These are phyloP conservation scores for Amphiprion percula DNA, from an alignment of 2,113 vertebrate genomes.

Conservation along the genomic window DNA sequence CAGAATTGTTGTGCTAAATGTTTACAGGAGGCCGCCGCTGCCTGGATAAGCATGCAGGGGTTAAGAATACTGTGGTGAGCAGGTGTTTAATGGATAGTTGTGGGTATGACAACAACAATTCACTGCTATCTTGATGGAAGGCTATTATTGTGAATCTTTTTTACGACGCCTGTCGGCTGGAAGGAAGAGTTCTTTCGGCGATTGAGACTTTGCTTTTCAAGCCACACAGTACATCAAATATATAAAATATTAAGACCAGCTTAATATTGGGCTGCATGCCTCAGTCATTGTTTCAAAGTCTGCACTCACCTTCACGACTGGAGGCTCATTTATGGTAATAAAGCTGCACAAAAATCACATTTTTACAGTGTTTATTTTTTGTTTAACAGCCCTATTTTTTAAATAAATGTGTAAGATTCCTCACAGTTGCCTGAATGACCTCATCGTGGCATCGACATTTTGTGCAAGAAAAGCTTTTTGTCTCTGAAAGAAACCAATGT, in stretches of 20 bases:
- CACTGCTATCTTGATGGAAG: constrained; percentile 64
- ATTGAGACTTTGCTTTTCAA: constrained; percentile 43
- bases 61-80: constrained; percentile 64
- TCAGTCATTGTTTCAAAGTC: constrained; percentile 8
- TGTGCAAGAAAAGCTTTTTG: neutral
- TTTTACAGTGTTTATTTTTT: neutral
- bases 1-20: constrained; percentile 58
- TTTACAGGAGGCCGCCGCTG: constrained; percentile 58
- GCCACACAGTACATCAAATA: constrained; percentile 40
- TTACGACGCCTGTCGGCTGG: constrained; percentile 65
- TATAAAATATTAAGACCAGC: constrained; percentile 39
- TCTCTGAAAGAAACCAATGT: neutral
- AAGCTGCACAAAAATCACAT: neutral
- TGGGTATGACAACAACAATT: constrained; percentile 67
- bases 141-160: constrained; percentile 77
- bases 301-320: constrained; percentile 10
- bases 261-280: constrained; percentile 35
- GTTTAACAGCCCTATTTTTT: neutral
- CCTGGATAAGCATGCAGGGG: constrained; percentile 61
- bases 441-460: neutral
- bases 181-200: constrained; percentile 41
- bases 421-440: neutral
- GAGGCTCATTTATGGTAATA: constrained; percentile 15
- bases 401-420: neutral
- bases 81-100: constrained; percentile 71